Evolutionary conservation across 2,888 invertebrate species (phyloP), one percentile per base, ranked within the genome.

Genomic region (Standfussiana lucernea): DNA sequence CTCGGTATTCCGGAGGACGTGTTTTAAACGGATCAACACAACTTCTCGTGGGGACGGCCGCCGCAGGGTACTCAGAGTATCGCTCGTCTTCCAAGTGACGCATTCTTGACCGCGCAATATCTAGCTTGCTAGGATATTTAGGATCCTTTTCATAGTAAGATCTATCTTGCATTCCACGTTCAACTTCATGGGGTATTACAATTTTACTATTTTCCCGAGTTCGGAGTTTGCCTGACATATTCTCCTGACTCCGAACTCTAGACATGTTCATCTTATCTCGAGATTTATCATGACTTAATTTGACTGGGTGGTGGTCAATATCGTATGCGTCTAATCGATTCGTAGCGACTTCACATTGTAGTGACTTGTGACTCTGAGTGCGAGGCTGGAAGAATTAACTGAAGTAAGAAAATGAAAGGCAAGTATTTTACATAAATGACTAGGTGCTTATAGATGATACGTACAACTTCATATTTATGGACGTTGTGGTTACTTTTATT

Each of bases 291-390:
- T 90, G 88, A 73, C 90, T 91, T 32, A 91, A 81, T 24, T 91
- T 90, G 2, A 90, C 91, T 21, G 93, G 94, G 8, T 89, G 92
- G 2, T 93, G 92, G 1, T 94, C 93, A 1, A 82, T 81, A 8
- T 93, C 91, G 80, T 90, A 89, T 0, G 88, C 61, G 11, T 93
- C 92, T 11, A 77, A 76, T 35, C 86, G 89, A 68, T 82, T 90
- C 0, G 93, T 76, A 28, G 84, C 40, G 4, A 92, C 94, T 89
- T 96, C 95, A 80, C 95, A 96, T 88, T 96, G 96, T 42, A 96
- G 86, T 3, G 96, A 96, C 88, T 96, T 96, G 86, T 96, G 95
- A 68, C 96, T 96, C 32, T 93, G 93, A n/a, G 93, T 91, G 53
- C 94, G 93, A 24, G 90, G 87, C 96, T 95, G 88, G 67, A 92